Evolutionary conservation across 2,113 vertebrate genomes (phyloP).

Genomic region (Etheostoma spectabile): DNA sequence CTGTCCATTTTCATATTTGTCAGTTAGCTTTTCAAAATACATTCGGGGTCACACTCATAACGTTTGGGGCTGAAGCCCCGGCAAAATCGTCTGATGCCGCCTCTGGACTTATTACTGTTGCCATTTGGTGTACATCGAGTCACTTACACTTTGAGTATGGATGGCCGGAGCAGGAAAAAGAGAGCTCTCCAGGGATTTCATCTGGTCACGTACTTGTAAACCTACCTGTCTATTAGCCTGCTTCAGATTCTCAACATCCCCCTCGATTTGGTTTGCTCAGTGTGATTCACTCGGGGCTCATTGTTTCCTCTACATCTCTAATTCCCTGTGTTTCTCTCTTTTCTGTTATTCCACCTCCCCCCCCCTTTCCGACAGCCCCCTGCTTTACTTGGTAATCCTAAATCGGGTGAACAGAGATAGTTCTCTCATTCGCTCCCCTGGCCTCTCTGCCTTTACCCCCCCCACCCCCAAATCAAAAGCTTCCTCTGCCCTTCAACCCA

Average conservation of each 20-base stretch:
- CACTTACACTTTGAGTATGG: background rate
- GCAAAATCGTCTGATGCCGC: too few relatives aligned
- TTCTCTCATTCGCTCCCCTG: slow-evolving; percentile 63
- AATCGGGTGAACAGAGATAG: slow-evolving; percentile 71
- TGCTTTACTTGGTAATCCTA: slow-evolving; percentile 75
- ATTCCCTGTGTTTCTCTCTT: slow-evolving; percentile 52
- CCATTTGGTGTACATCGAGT: background rate
- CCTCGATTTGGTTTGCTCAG: slow-evolving; percentile 42
- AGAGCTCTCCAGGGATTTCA: slow-evolving; percentile 1
- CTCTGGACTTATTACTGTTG: background rate
- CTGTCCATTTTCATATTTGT: too few relatives aligned
- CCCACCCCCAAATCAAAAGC: slow-evolving; percentile 68
- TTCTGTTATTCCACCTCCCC: slow-evolving; percentile 40
- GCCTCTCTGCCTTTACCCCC: slow-evolving; percentile 47
- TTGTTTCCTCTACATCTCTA: slow-evolving; percentile 58
- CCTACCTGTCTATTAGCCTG: slow-evolving; percentile 57
- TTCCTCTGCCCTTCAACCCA: slow-evolving; percentile 66
- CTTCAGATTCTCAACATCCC: slow-evolving; percentile 48
- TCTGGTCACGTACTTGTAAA: slow-evolving; percentile 24
- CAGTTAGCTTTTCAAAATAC: too few relatives aligned
- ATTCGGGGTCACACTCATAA: too few relatives aligned
- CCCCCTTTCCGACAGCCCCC: slow-evolving; percentile 48
- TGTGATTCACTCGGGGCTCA: slow-evolving; percentile 48
- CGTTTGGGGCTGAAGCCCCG: too few relatives aligned
- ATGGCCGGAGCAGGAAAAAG: slow-evolving; percentile 4